Base-by-base conservation (phyloP, 2,113 vertebrate species). In the Tupaia tana region DNA sequence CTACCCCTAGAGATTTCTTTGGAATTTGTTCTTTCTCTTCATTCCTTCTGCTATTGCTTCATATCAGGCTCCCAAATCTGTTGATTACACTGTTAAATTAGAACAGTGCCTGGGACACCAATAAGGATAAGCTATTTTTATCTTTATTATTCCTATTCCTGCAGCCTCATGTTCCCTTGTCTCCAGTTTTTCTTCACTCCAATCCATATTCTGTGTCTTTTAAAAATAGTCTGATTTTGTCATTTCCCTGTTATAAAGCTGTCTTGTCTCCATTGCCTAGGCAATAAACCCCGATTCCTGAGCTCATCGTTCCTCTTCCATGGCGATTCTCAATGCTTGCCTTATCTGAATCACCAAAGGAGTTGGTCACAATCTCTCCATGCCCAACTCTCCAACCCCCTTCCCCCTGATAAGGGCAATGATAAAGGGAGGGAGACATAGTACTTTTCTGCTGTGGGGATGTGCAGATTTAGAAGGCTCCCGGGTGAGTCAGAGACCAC, bases 41-140 rank as follows among this genome's bases (percentile, higher is more conserved):
- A 8, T 83, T 77, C 29, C n/a, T 91, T 18, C 93, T 12, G 27
- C 25, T 61, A 12, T 64, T 18, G 43, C 81, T 87, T 81, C 66
- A 6, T 25, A 64, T 81, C 22, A 52, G 80, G 29, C 54, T 94
- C 15, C 94, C 92, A 66, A 69, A 71, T 90, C 74, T 88, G 89
- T 79, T 86, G 66, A 61, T 91, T 31, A 67, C 52, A 63, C 67
- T 83, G 12, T 96, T 95, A 88, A 92, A 93, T 96, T 78, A 78
- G 84, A 94, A 70, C 43, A 10, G 69, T n/a, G 91, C 90, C 84
- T 59, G 54, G 75, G 83, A 93, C 81, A 61, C 74, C 22, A 3
- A 20, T 93, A 91, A 80, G 66, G 56, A 34, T n/a, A 63, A 78
- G 85, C 92, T 90, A 64, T 97, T 92, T 73, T 94, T 95, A 27